A percentile compares a stretch with the other conserved stretches of the same genome.
Evolutionary conservation across 2,797 vertebrate species (phyloP).

Genomic region (Sebastes wilsoni): DNA sequence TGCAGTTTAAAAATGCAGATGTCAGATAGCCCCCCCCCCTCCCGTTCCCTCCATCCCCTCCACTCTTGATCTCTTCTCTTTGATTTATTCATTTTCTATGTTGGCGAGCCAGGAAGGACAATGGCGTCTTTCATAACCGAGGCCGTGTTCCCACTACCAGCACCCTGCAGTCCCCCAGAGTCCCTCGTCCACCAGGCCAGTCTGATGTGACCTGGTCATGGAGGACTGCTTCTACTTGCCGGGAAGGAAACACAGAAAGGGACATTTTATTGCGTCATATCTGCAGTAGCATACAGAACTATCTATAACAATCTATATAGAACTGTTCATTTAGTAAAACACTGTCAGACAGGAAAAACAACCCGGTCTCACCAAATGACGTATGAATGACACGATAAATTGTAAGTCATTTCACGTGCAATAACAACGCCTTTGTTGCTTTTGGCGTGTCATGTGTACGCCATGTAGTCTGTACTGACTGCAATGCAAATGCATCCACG

Average conservation of each 20-base stretch:
- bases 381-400: background rate
- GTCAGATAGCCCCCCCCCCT: constrained; percentile 57
- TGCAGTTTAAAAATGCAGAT: constrained; percentile 76
- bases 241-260: constrained; percentile 21
- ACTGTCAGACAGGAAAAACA: background rate
- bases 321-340: background rate
- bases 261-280: background rate
- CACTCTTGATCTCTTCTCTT: constrained; percentile 77
- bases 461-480: background rate
- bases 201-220: constrained; percentile 60
- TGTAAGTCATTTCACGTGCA: background rate
- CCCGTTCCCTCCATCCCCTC: constrained; percentile 29
- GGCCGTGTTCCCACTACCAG: constrained; percentile 69
- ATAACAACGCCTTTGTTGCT: background rate
- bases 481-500: background rate
- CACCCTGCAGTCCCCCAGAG: constrained; percentile 65
- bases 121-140: constrained; percentile 76
- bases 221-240: constrained; percentile 19
- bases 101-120: constrained; percentile 73
- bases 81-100: constrained; percentile 83
- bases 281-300: background rate
- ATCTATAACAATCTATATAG: background rate
- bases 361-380: background rate
- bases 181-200: constrained; percentile 52
- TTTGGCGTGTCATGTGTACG: background rate